These are phyloP conservation scores for Erpornis zantholeuca DNA, from an alignment of 2,113 vertebrate genomes.

Conservation along the genomic window DNA sequence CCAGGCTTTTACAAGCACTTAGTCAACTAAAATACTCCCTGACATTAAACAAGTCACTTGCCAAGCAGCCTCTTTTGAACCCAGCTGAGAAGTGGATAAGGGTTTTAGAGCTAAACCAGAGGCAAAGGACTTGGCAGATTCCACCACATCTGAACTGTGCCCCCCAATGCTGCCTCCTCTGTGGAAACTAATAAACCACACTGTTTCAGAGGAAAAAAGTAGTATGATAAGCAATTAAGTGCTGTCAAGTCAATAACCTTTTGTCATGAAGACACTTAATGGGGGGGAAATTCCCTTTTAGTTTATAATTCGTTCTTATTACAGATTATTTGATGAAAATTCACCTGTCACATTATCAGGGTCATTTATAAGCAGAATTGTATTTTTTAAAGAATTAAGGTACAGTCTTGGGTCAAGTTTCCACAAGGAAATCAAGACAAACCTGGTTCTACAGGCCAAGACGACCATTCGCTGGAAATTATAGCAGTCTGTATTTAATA, in stretches of 20 bases:
- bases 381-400: not conserved
- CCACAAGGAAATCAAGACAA: not conserved
- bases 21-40: not conserved
- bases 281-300: not conserved
- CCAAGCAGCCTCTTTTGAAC: not conserved
- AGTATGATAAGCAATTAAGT: conserved; percentile 23
- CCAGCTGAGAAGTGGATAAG: not conserved
- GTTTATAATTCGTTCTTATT: not conserved
- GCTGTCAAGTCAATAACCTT: conserved; percentile 34
- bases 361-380: not conserved
- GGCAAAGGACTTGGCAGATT: not conserved
- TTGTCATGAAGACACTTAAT: conserved; percentile 10
- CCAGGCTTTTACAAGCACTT: not conserved
- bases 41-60: not conserved
- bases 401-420: not conserved
- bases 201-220: not conserved
- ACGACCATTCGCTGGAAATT: not conserved
- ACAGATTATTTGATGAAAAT: not conserved
- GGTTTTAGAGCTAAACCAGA: not conserved
- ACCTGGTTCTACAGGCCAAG: not conserved
- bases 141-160: not conserved
- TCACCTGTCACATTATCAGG: not conserved
- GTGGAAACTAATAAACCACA: not conserved
- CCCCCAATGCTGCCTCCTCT: not conserved
- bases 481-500: not conserved